phyloP scores from a whole-genome alignment of 2,888 invertebrate species.

The Melieria crassipennis region DNA sequence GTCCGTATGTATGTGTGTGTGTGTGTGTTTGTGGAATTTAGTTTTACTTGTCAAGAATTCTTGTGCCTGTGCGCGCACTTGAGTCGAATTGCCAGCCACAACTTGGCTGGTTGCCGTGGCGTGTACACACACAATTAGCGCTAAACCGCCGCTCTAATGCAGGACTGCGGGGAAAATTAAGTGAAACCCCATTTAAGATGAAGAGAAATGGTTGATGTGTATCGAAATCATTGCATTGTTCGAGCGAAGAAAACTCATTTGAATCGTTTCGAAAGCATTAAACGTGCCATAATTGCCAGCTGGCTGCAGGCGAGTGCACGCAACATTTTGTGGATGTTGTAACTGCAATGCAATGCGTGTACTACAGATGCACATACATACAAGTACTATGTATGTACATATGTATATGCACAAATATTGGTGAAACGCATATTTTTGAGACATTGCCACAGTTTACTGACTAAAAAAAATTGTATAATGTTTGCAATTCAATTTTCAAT shows the following conservation, averaged over 20 bases:
- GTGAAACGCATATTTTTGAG: not conserved
- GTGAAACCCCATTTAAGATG: slow-evolving; percentile 7
- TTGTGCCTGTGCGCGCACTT: not conserved
- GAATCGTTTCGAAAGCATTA: too few species aligned
- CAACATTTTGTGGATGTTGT: too few species aligned
- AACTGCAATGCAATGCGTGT: not conserved
- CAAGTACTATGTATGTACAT: not conserved
- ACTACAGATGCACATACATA: not conserved
- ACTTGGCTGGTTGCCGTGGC: slow-evolving; percentile 2
- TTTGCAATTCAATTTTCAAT: too few species aligned
- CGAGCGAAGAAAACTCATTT: too few species aligned
- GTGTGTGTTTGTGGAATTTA: not conserved
- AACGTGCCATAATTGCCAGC: too few species aligned
- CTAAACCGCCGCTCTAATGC: slow-evolving; percentile 3
- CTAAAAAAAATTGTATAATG: too few species aligned
- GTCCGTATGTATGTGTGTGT: not conserved
- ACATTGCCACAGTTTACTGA: too few species aligned
- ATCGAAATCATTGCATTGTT: too few species aligned
- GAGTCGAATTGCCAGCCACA: not conserved
- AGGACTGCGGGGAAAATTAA: slow-evolving; percentile 5
- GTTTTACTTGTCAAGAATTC: not conserved
- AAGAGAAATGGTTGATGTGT: not conserved
- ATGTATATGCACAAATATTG: not conserved
- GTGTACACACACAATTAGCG: slow-evolving; percentile 12
- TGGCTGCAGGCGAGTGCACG: too few species aligned